Evolutionary conservation across 2,797 vertebrate genomes (phyloP), one percentile per base, ranked within the genome.

Genomic region (Aphelocoma californica): DNA sequence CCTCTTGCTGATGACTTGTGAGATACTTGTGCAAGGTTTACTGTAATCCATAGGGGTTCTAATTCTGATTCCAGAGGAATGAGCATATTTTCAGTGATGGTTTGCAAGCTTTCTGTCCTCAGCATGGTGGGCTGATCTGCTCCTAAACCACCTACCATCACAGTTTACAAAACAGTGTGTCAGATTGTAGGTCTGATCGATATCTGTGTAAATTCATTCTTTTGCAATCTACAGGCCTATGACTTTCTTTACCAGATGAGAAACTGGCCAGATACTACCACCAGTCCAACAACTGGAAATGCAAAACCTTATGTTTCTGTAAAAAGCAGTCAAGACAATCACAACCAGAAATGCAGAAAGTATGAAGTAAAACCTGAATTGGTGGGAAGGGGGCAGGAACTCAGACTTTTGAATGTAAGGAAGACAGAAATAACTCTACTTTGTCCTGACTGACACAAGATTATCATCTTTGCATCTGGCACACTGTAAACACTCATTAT

Each of bases 281-380:
- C 62, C 40, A 73, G 60, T 40, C 28, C 66, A 80, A 40, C 34
- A 71, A 71, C 34, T 50, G 58, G 65, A 83, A 74, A 51, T 58
- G 32, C 73, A 72, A 66, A 69, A 9, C 24, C 6, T 60, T 72
- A 75, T 75, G 24, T 45, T 92, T 85, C 80, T 79, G 40, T 81
- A n/a, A 71, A 74, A 88, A 72, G 34, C 53, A 62, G 53, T 48
- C 20, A 34, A 66, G 73, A 71, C 67, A 90, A 58, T 18, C 48
- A 45, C 15, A 18, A 79, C 29, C 40, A 94, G 81, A 93, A 88
- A 88, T 90, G 60, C 64, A 81, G 83, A 57, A 96, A 87, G 31
- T 90, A 95, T 93, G 94, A 94, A 86, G 92, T 84, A 92, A 92
- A 96, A 93, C 90, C 90, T 93, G 95, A 95, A 71, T 53, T 0